Base-by-base conservation (phyloP, 2,113 vertebrate species). In the Lepisosteus osseus region DNA sequence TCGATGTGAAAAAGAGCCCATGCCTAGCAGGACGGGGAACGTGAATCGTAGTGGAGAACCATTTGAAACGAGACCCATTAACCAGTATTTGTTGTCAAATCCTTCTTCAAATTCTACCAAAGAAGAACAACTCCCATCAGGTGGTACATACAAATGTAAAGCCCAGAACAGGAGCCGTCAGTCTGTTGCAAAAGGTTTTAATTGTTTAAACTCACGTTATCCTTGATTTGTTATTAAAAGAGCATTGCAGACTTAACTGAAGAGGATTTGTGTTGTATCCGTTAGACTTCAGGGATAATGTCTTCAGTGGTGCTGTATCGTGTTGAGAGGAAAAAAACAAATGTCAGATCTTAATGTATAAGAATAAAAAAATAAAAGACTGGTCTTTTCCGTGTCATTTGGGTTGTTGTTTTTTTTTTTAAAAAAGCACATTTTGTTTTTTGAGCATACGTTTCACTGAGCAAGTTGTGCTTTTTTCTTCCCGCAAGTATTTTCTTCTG, bases 281-380 rank as follows among this genome's bases (percentile, higher is more conserved):
- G 17, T 93, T 94, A 90, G 90, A 92, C 92, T 90, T 93, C 92
- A 94, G 92, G 92, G 92, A 94, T 93, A 91, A 88, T 90, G 86
- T 92, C 90, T 91, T 93, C 89, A 93, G 90, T 88, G 92, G 92
- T 94, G 92, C 92, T 93, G 87, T 90, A 87, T 84, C 8, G 62
- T 65, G 62, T 65, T 65, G 9, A 65, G 29, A 65, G 7, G 41
- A 65, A 43, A 9, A 29, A 29, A 29, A 29, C 29, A 29, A 29
- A 29, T 29, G 41, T 65, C 41, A 40, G 62, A 65, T 65, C 62
- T 65, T 65, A 65, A 65, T 65, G 62, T 65, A 43, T 65, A 43
- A 41, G 29, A 65, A 29, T 29, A 29, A 3, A 64, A 29, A 64
- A 43, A 3, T 65, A 59, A 15, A 65, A 65, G 8, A 29, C 6